Base-by-base conservation (phyloP, 2,113 vertebrate genomes). In the Pedionomus torquatus region DNA sequence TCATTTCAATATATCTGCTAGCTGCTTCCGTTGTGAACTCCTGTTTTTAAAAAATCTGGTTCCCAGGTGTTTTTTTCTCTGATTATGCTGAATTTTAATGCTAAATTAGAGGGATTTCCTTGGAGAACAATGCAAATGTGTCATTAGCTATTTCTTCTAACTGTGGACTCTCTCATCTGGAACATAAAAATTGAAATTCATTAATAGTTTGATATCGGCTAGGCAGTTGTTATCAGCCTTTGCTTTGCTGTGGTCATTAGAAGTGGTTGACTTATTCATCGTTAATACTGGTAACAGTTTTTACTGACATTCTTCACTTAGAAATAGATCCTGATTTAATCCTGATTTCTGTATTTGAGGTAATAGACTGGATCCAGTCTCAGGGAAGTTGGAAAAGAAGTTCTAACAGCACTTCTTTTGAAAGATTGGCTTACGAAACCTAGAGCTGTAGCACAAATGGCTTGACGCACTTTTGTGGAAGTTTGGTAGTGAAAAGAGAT, bases 111-210 rank as follows among this genome's bases (percentile, higher is more conserved):
- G 80, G 39, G 80, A 63, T 65, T 64, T 87, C 39, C 52, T 87
- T 81, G 66, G 37, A 87, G 71, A 92, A 63, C 48, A 82, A 82
- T 66, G 70, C 30, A 87, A 61, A 86, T 75, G 30, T 71, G 64
- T 81, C 65, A 71, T 64, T 95, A 95, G 35, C 30, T 83, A 35
- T 83, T 94, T 84, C 57, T 83, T 87, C 26, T 78, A 60, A 35
- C 89, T 17, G 54, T 66, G 46, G 21, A 28, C 33, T 89, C 33
- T 75, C 13, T 93, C 64, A 51, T 74, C 51, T 91, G 87, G 61
- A 95, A 91, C 65, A 75, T 26, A 94, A 93, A 83, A 75, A 46
- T 74, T 64, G 69, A 94, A 87, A 84, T 78, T 87, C 26, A 58
- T 89, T 89, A 83, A 78, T 89, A 92, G 31, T 70, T 87, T 51